Conservation (phyloP, 1,140 invertebrate genomes). For the Cherax destructor region DNA sequence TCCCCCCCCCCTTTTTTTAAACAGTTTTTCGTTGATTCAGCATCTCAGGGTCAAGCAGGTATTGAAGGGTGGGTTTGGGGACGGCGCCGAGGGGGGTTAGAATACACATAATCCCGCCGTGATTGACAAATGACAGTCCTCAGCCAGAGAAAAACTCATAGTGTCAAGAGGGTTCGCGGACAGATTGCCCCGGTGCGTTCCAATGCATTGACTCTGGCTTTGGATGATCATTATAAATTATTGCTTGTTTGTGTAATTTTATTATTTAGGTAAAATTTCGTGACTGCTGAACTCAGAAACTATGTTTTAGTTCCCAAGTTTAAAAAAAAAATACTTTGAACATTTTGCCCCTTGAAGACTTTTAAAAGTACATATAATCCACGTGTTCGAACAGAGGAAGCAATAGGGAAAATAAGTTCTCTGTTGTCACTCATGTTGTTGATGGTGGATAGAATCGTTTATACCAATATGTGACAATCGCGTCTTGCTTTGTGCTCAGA, state of each 20-base stretch:
- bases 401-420: constrained; percentile 63
- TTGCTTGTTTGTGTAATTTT: not conserved
- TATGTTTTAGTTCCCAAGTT: too few relatives aligned
- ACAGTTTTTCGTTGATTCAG: not conserved
- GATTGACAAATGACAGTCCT: constrained; percentile 69
- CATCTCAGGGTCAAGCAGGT: constrained; percentile 5
- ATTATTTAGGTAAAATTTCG: not conserved
- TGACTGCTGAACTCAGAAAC: not conserved
- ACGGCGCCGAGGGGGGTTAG: constrained; percentile 7
- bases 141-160: constrained; percentile 54
- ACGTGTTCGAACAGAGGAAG: constrained; percentile 9
- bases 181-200: constrained; percentile 61
- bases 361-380: not conserved
- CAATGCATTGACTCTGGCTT: constrained; percentile 19
- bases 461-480: constrained; percentile 69
- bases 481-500: constrained; percentile 62
- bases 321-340: too few relatives aligned
- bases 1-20: not conserved
- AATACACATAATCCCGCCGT: constrained; percentile 59
- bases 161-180: constrained; percentile 64
- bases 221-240: not conserved
- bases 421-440: constrained; percentile 69
- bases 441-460: constrained; percentile 67
- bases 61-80: not conserved
- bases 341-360: too few relatives aligned